phyloP scores from a whole-genome alignment of 1,140 invertebrate species.

The Ostrea denselamellosa region DNA sequence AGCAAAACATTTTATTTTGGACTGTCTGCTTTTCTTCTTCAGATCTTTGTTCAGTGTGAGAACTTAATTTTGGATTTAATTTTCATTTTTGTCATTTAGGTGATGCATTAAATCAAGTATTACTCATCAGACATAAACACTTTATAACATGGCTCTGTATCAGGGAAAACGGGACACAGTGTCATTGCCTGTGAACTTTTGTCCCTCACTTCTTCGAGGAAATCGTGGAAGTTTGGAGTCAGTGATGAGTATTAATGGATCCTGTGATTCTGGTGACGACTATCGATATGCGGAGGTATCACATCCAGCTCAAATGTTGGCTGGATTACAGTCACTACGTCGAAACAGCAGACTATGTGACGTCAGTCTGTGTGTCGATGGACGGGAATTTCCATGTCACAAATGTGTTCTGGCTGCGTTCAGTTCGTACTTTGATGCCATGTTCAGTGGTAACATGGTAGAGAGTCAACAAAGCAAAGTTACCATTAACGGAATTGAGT shows the following conservation, averaged over 20 bases:
- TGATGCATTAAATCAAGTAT: not conserved
- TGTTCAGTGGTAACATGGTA: constrained; percentile 79
- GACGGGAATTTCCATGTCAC: constrained; percentile 79
- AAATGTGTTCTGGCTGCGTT: constrained; percentile 79
- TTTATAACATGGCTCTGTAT: not conserved
- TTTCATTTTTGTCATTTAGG: not conserved
- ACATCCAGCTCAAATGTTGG: constrained; percentile 74
- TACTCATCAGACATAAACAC: not conserved
- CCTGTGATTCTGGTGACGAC: constrained; percentile 55
- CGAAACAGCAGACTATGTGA: constrained; percentile 79
- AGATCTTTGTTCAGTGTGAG: no score
- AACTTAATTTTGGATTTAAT: not conserved
- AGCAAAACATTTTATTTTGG: no score
- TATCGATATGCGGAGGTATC: constrained; percentile 66
- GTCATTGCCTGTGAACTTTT: constrained; percentile 28
- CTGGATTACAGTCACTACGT: constrained; percentile 80
- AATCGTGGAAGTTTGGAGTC: constrained; percentile 23
- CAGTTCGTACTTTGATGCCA: constrained; percentile 80
- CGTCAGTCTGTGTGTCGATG: constrained; percentile 78
- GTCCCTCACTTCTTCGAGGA: constrained; percentile 7
- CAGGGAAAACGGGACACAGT: not conserved
- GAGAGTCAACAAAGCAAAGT: constrained; percentile 80
- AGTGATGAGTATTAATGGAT: constrained; percentile 29
- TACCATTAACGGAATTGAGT: constrained; percentile 80
- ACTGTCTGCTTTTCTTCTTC: no score